Conservation (phyloP, 2,797 vertebrate genomes). For the Tauraco hartlaubi region DNA sequence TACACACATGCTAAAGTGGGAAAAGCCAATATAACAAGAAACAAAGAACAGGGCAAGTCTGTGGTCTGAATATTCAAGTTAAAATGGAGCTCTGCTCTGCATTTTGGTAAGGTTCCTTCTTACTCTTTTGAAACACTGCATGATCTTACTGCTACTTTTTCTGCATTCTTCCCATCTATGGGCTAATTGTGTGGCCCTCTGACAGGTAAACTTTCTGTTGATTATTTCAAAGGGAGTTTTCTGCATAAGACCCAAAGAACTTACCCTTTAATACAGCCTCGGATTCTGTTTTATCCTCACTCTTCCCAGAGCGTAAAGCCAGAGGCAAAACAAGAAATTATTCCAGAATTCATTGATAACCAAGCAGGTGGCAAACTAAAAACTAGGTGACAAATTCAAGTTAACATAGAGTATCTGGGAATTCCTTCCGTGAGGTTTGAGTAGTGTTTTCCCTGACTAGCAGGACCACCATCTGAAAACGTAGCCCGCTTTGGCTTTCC, state of each 20-base stretch:
- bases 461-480: rapidly evolving
- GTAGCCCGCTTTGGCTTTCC: rapidly evolving
- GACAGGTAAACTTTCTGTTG: neutral
- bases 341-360: neutral
- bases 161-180: neutral
- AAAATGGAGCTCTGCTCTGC: neutral
- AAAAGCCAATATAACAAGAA: neutral
- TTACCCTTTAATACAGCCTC: rapidly evolving
- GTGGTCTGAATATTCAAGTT: neutral
- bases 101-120: neutral
- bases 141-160: neutral
- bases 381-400: neutral
- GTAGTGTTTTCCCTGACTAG: neutral
- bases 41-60: neutral
- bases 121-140: neutral
- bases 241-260: neutral
- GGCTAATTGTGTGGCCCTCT: neutral
- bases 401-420: neutral
- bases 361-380: neutral
- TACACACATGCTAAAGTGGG: neutral
- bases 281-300: neutral
- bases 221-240: neutral
- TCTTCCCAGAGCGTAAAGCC: neutral
- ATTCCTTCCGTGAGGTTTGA: neutral
- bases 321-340: neutral